Evolutionary conservation across 2,888 invertebrate species (phyloP).

Genomic region (Venustoraphidia nigricollis): DNA sequence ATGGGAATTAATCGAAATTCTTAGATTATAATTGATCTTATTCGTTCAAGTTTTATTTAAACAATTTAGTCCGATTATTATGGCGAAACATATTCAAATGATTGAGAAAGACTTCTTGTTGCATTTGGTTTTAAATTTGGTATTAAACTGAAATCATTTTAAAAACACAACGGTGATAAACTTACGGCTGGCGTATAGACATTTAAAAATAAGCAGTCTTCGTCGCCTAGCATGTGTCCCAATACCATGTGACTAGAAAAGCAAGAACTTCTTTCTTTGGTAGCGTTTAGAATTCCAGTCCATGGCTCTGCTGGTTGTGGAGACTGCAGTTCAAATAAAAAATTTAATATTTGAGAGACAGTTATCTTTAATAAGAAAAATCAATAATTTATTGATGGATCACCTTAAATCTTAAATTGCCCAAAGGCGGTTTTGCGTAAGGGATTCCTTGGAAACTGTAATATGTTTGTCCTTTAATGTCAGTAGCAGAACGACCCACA

Average conservation of each 20-base stretch:
- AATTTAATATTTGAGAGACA: too few relatives aligned
- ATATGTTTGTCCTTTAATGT: not conserved
- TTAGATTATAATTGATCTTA: not conserved
- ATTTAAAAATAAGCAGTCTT: slow-evolving; percentile 9
- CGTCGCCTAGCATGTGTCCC: not conserved
- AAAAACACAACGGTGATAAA: not conserved
- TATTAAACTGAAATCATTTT: too few relatives aligned
- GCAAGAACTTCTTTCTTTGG: not conserved
- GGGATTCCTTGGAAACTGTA: not conserved
- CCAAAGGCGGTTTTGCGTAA: not conserved
- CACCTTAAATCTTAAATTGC: not conserved
- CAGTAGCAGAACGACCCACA: not conserved
- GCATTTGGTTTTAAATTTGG: too few relatives aligned
- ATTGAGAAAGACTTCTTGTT: not conserved
- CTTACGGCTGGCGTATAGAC: slow-evolving; percentile 4
- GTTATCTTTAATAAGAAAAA: too few relatives aligned
- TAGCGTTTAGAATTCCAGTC: not conserved
- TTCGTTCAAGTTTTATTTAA: too few relatives aligned
- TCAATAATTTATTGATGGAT: not conserved
- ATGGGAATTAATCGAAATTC: not conserved
- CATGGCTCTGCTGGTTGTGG: not conserved
- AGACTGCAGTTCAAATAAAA: not conserved
- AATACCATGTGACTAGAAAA: not conserved
- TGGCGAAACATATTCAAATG: not conserved
- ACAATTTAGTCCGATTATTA: too few relatives aligned